These are phyloP conservation scores for Rhinatrema bivittatum DNA, from an alignment of 2,797 vertebrate genomes.

Conservation along the genomic window DNA sequence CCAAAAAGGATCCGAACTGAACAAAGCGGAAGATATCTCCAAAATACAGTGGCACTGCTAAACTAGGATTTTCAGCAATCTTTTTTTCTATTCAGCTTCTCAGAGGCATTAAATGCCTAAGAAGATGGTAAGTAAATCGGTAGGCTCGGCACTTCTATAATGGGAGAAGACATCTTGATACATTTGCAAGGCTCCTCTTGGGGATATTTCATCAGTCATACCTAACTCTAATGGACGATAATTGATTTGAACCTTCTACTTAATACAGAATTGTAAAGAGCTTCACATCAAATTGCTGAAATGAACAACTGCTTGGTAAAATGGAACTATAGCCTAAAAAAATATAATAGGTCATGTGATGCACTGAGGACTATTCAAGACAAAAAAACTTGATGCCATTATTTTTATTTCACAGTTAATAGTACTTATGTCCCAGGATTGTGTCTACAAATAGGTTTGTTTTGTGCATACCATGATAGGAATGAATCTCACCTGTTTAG, in stretches of 20 bases:
- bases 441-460: too few species aligned
- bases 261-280: slow-evolving; percentile 67
- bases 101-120: slow-evolving; percentile 61
- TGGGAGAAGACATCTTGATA: slow-evolving; percentile 65
- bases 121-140: slow-evolving; percentile 70
- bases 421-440: too few species aligned
- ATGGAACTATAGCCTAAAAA: slow-evolving; percentile 53
- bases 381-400: too few species aligned
- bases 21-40: too few species aligned
- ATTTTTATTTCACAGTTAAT: too few species aligned
- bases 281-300: slow-evolving; percentile 49
- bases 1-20: too few species aligned
- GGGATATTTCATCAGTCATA: slow-evolving; percentile 73
- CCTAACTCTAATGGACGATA: slow-evolving; percentile 75
- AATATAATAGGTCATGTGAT: slow-evolving; percentile 35
- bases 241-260: slow-evolving; percentile 75
- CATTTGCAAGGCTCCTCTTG: slow-evolving; percentile 66
- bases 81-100: slow-evolving; percentile 52
- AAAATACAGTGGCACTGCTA: too few species aligned
- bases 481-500: too few species aligned
- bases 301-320: slow-evolving; percentile 61
- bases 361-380: slow-evolving; percentile 34
- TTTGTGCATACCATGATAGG: too few species aligned
- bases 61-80: neutral
- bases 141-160: slow-evolving; percentile 62